phyloP scores from a whole-genome alignment of 2,113 vertebrate species.

The Fulica atra region DNA sequence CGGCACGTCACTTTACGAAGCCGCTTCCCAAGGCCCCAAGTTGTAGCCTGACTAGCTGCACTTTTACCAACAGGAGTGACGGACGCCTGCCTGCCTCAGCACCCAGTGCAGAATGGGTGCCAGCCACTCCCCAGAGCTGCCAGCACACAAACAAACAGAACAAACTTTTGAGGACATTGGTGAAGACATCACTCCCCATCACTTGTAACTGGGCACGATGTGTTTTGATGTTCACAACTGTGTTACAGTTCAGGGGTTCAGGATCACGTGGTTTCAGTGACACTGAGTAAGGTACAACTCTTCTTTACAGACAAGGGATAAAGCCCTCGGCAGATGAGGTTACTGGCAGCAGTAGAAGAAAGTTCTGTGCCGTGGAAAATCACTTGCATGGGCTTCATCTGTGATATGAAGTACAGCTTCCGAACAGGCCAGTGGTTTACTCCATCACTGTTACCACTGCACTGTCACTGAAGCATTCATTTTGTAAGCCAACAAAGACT shows the following conservation, averaged over 20 bases:
- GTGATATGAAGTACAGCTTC: neutral
- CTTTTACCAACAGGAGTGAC: neutral
- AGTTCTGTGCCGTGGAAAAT: neutral
- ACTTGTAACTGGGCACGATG: neutral
- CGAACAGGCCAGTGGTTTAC: neutral
- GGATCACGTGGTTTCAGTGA: neutral
- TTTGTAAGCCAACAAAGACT: neutral
- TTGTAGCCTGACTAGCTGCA: neutral
- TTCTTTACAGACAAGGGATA: neutral
- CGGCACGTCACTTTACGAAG: neutral
- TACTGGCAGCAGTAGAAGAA: neutral
- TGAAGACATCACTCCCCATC: too few species aligned
- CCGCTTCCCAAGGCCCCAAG: neutral
- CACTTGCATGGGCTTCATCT: neutral
- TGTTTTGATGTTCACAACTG: neutral
- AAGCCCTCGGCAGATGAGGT: neutral
- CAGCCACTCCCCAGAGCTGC: neutral
- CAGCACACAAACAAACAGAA: neutral
- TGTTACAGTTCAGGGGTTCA: neutral
- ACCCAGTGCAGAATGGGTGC: fast-evolving
- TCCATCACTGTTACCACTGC: neutral
- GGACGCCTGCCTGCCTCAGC: neutral
- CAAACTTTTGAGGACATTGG: neutral
- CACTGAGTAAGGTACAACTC: neutral
- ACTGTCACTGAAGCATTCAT: neutral